Evolutionary conservation across 2,113 vertebrate genomes (phyloP).

Genomic region (Maccullochella peelii): DNA sequence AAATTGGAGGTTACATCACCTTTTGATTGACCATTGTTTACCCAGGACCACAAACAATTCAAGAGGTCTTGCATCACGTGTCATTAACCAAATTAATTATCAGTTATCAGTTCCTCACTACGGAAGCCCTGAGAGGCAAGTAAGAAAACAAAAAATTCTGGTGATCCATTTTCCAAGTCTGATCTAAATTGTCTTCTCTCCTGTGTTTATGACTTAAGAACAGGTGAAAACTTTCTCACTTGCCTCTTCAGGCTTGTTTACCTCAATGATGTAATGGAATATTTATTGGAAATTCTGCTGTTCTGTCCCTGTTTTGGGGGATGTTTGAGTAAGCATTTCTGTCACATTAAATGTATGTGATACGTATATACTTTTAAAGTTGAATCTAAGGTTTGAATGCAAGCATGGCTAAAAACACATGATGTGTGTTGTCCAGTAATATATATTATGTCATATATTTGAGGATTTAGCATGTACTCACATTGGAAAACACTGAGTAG

Average conservation of each 20-base stretch:
- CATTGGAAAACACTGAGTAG: background rate
- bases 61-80: background rate
- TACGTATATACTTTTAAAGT: too few relatives aligned
- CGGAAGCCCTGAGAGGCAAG: too few relatives aligned
- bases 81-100: background rate
- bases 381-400: background rate
- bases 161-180: too few relatives aligned
- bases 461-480: background rate
- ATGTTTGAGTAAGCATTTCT: background rate
- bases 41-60: background rate
- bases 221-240: too few relatives aligned
- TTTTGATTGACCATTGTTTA: background rate
- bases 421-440: background rate
- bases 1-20: background rate
- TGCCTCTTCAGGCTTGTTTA: too few relatives aligned
- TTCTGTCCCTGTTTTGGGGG: background rate
- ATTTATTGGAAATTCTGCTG: background rate
- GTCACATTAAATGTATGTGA: background rate
- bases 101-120: too few relatives aligned
- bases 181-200: too few relatives aligned
- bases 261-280: background rate
- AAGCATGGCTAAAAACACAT: background rate
- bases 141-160: too few relatives aligned
- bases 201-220: too few relatives aligned
- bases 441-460: background rate